Percentiles rank a stretch among this genome's conserved stretches.
phyloP scores from a whole-genome alignment of 2,888 invertebrate species.

The Achlya flavicornis region DNA sequence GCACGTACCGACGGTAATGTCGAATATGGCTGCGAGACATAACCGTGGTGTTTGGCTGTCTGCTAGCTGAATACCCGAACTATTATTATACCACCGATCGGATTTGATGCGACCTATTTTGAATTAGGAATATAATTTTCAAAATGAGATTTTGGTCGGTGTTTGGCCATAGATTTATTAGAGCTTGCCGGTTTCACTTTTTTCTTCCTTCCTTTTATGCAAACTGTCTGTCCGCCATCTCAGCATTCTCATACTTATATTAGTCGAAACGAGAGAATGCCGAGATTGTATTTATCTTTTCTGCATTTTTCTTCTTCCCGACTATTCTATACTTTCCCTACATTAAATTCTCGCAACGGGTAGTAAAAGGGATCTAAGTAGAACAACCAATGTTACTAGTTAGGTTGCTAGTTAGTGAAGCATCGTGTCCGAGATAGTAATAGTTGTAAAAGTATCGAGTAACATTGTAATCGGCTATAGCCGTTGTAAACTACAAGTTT shows the following conservation, averaged over 20 bases:
- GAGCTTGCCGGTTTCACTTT: too few species aligned
- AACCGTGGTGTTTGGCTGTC: conserved; percentile 41
- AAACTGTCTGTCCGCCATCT: too few species aligned
- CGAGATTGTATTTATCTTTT: too few species aligned
- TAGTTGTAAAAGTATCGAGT: conserved; percentile 27
- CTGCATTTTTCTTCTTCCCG: too few species aligned
- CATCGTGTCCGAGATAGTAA: conserved; percentile 22
- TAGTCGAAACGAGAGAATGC: too few species aligned
- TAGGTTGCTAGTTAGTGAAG: too few species aligned
- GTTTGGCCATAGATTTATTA: too few species aligned
- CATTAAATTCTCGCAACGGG: too few species aligned
- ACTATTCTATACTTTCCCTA: too few species aligned
- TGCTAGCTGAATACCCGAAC: conserved; percentile 42
- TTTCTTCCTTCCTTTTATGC: too few species aligned
- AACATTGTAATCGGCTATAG: conserved; percentile 1
- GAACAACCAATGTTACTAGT: background rate
- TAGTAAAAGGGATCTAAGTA: background rate
- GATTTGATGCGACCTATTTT: conserved; percentile 20
- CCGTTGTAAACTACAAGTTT: conserved; percentile 4
- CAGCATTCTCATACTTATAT: too few species aligned
- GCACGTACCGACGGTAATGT: conserved; percentile 66
- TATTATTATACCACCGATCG: conserved; percentile 27
- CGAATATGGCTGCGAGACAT: conserved; percentile 59
- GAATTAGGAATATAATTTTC: background rate
- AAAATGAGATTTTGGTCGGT: too few species aligned